These are phyloP conservation scores for Plotosus lineatus DNA, from an alignment of 2,113 vertebrate genomes.

Conservation along the genomic window DNA sequence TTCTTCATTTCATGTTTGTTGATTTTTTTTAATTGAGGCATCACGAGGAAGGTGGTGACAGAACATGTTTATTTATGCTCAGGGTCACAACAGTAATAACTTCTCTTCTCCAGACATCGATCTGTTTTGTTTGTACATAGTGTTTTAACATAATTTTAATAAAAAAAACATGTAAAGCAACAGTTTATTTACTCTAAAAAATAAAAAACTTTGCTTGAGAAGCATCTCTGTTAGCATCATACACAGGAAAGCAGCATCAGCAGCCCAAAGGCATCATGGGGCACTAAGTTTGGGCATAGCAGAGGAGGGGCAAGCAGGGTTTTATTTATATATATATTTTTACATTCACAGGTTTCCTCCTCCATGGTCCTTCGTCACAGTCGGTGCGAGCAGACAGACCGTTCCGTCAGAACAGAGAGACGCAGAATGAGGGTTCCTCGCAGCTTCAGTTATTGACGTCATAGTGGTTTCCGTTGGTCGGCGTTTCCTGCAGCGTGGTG, in stretches of 20 bases:
- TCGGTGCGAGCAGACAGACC: slow-evolving; percentile 55
- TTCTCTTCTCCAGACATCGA: slow-evolving; percentile 51
- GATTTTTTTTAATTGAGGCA: slow-evolving; percentile 34
- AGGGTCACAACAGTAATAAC: slow-evolving; percentile 50
- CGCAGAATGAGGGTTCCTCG: background rate
- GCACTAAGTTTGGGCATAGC: slow-evolving; percentile 32
- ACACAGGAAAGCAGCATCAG: slow-evolving; percentile 78
- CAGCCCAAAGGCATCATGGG: slow-evolving; percentile 73
- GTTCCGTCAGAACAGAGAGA: slow-evolving; percentile 51
- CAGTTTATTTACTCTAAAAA: slow-evolving; percentile 51
- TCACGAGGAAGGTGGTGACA: background rate
- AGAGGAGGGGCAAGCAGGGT: slow-evolving; percentile 59
- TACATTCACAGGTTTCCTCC: slow-evolving; percentile 75
- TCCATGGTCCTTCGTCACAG: slow-evolving; percentile 69
- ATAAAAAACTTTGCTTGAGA: slow-evolving; percentile 52
- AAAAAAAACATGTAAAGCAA: slow-evolving; percentile 79
- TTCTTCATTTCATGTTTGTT: background rate
- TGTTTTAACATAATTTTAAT: slow-evolving; percentile 80
- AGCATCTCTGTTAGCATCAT: slow-evolving; percentile 60
- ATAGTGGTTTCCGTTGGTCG: slow-evolving; percentile 86
- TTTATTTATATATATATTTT: too few relatives aligned
- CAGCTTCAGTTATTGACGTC: slow-evolving; percentile 78
- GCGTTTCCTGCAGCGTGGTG: slow-evolving; percentile 84
- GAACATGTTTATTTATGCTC: slow-evolving; percentile 54
- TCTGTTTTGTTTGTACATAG: slow-evolving; percentile 79